Conservation (phyloP, 2,113 vertebrate species). For the Cephalophus harveyi region DNA sequence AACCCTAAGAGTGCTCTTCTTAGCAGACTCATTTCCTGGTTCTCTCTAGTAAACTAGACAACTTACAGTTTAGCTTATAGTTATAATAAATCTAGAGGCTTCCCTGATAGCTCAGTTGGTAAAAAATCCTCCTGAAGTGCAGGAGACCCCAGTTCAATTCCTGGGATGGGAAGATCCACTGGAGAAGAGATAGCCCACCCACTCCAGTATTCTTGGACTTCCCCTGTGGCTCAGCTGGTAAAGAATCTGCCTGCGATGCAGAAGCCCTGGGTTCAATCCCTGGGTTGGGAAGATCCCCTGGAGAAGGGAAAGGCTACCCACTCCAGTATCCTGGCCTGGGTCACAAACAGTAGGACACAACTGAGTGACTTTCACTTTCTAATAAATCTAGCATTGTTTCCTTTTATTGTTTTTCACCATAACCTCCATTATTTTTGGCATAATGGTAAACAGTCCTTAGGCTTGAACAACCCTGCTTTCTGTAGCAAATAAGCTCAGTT, state of each 20-base stretch:
- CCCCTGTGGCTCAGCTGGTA: background rate
- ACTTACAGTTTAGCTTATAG: background rate
- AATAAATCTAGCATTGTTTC: background rate
- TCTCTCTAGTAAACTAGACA: background rate
- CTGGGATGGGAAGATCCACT: background rate
- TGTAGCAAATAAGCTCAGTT: background rate
- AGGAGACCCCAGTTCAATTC: background rate
- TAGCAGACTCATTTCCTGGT: background rate
- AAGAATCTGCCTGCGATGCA: background rate
- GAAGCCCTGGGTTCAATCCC: background rate
- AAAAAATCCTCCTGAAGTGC: background rate
- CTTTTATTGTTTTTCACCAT: background rate
- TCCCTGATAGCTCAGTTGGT: background rate
- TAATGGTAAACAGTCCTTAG: background rate
- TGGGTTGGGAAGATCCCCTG: background rate
- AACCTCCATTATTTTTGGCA: background rate
- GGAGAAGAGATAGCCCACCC: background rate
- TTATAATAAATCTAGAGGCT: background rate
- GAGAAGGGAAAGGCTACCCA: background rate
- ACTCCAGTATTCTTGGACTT: background rate
- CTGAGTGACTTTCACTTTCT: background rate
- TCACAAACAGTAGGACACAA: background rate
- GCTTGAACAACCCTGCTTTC: background rate
- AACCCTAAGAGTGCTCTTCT: background rate
- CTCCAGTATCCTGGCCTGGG: background rate